phyloP scores from a whole-genome alignment of 2,797 vertebrate species.

The Enteromius thamalakanensis region DNA sequence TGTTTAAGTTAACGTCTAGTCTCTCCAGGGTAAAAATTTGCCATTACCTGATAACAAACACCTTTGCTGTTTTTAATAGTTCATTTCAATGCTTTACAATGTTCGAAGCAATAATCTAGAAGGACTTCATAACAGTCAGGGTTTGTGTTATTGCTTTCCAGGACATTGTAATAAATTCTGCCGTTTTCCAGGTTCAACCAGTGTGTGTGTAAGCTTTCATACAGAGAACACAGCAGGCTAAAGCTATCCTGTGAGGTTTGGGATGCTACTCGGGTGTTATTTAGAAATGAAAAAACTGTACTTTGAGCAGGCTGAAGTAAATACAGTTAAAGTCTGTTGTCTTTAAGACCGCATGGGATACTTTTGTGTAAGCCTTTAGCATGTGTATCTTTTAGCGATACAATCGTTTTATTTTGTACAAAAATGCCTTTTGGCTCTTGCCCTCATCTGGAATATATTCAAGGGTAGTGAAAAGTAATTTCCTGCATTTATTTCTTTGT shows the following conservation, averaged over 20 bases:
- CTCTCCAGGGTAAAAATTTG: slow-evolving; percentile 12
- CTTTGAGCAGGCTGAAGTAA: slow-evolving; percentile 4
- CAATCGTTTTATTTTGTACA: slow-evolving; percentile 41
- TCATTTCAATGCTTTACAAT: slow-evolving; percentile 18
- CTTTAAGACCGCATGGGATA: slow-evolving; percentile 45
- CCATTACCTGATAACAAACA: slow-evolving; percentile 10
- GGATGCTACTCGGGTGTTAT: neutral
- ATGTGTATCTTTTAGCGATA: slow-evolving; percentile 47
- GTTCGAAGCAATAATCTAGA: slow-evolving; percentile 29
- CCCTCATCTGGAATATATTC: slow-evolving; percentile 36
- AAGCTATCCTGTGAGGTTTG: slow-evolving; percentile 18
- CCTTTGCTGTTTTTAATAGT: slow-evolving; percentile 3
- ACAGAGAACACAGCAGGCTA: slow-evolving; percentile 22
- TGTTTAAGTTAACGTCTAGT: slow-evolving; percentile 44
- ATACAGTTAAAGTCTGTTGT: slow-evolving; percentile 10
- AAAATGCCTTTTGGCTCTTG: slow-evolving; percentile 42
- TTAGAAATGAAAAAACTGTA: slow-evolving; percentile 3
- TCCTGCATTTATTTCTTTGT: slow-evolving; percentile 2
- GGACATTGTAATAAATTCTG: slow-evolving; percentile 19
- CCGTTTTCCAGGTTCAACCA: slow-evolving; percentile 31
- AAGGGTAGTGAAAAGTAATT: neutral
- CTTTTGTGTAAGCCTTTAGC: slow-evolving; percentile 46
- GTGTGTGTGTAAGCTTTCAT: slow-evolving; percentile 1
- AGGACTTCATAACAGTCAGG: neutral
- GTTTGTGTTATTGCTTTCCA: slow-evolving; percentile 14